These are phyloP conservation scores for Macquaria australasica DNA, from an alignment of 2,113 vertebrate species.

Conservation along the genomic window DNA sequence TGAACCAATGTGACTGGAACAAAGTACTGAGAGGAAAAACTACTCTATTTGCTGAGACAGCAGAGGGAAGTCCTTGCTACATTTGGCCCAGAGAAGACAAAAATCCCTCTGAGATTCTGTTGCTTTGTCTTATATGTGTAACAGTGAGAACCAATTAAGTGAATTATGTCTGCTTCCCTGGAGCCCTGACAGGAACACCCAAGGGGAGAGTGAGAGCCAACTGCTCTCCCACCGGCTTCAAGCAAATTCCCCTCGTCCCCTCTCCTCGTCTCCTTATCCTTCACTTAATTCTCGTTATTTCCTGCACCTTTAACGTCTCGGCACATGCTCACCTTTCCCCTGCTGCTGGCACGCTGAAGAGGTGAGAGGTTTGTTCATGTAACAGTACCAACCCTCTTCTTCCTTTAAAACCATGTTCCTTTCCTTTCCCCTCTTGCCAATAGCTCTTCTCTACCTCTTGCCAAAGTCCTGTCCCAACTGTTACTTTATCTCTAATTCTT, in stretches of 20 bases:
- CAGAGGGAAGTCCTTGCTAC: slow-evolving; percentile 43
- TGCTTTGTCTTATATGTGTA: slow-evolving; percentile 37
- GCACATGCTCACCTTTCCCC: slow-evolving; percentile 24
- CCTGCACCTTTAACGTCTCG: slow-evolving; percentile 17
- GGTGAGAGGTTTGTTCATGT: slow-evolving; percentile 28
- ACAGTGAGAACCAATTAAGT: slow-evolving; percentile 76
- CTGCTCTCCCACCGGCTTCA: slow-evolving; percentile 47
- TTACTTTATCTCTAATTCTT: no score
- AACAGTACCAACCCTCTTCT: slow-evolving; percentile 5
- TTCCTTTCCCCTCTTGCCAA: neutral
- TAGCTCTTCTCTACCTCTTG: no score
- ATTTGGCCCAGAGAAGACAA: slow-evolving; percentile 53
- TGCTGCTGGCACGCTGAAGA: slow-evolving; percentile 26
- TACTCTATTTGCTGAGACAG: slow-evolving; percentile 39
- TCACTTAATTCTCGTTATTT: slow-evolving; percentile 50
- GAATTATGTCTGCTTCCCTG: slow-evolving; percentile 76
- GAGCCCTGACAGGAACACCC: slow-evolving; percentile 73
- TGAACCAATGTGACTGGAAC: slow-evolving; percentile 3
- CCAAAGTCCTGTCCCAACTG: no score
- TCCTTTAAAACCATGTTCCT: neutral
- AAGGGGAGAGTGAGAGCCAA: slow-evolving; percentile 53
- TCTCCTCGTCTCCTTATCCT: slow-evolving; percentile 23
- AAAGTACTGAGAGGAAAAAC: neutral
- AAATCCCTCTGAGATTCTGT: slow-evolving; percentile 45
- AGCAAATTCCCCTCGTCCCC: slow-evolving; percentile 12